Evolutionary conservation across 2,113 vertebrate species (phyloP).

Genomic region (Melospiza melodia): DNA sequence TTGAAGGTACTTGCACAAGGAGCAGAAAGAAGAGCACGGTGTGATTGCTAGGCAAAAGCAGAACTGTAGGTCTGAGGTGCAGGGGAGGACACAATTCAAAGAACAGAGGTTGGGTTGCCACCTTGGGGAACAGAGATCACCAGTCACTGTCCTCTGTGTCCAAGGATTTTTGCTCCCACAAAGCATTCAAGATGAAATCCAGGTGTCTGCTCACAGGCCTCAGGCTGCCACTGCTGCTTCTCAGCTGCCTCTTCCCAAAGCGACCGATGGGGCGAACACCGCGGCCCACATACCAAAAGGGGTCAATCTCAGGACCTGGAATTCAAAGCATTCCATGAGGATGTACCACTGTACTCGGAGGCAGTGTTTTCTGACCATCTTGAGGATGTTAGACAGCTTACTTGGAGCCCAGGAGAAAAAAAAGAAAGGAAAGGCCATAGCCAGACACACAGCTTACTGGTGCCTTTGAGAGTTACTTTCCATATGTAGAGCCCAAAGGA

Average conservation of each 20-base stretch:
- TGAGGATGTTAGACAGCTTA: background rate
- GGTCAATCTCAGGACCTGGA: conserved; percentile 89
- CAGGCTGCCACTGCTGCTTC: conserved; percentile 41
- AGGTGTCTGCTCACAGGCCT: conserved; percentile 69
- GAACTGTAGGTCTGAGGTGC: background rate
- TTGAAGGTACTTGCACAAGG: background rate
- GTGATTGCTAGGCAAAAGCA: background rate
- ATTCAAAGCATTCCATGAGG: conserved; percentile 7
- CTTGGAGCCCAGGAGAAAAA: background rate
- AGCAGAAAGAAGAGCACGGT: background rate
- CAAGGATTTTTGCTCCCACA: conserved; percentile 74
- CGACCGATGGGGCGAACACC: conserved; percentile 89
- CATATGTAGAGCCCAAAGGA: background rate
- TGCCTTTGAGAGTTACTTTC: background rate
- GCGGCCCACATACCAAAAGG: conserved; percentile 88
- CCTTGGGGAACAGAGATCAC: background rate
- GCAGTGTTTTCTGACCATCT: background rate
- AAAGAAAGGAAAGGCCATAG: background rate
- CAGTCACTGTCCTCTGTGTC: conserved; percentile 70
- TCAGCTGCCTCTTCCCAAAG: conserved; percentile 86
- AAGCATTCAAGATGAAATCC: conserved; percentile 72
- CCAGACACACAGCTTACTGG: background rate
- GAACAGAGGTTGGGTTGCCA: background rate
- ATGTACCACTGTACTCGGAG: background rate
- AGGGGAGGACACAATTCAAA: background rate